A percentile compares a stretch with the other conserved stretches of the same genome.
These are phyloP conservation scores for Sebastes aleutianus DNA, from an alignment of 2,797 vertebrate genomes.

Conservation along the genomic window DNA sequence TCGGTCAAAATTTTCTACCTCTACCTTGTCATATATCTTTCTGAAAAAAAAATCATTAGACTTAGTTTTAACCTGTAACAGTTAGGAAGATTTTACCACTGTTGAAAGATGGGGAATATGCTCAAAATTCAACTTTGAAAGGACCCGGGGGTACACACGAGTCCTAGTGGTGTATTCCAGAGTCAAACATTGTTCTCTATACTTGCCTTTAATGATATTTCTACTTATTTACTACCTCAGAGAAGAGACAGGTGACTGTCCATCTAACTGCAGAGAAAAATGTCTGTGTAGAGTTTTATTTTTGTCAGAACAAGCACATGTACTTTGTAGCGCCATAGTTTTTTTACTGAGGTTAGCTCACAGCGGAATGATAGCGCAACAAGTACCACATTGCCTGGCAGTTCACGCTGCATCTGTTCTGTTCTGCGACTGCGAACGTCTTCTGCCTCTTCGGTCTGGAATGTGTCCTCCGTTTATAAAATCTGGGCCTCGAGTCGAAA, in stretches of 20 bases:
- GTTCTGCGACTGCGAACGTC: not conserved
- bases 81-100: conserved; percentile 55
- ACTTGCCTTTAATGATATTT: conserved; percentile 71
- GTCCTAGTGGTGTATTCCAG: conserved; percentile 37
- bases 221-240: conserved; percentile 80
- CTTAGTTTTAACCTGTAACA: conserved; percentile 60
- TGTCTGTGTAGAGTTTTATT: conserved; percentile 70
- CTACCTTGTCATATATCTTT: conserved; percentile 65
- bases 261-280: conserved; percentile 70
- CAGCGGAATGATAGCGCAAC: conserved; percentile 36
- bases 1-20: conserved; percentile 76
- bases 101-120: conserved; percentile 43
- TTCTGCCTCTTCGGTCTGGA: conserved; percentile 50
- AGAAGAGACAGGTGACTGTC: conserved; percentile 70
- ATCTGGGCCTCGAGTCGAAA: conserved; percentile 7
- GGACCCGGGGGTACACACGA: conserved; percentile 32
- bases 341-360: conserved; percentile 58
- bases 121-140: conserved; percentile 41
- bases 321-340: conserved; percentile 71
- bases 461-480: conserved; percentile 19
- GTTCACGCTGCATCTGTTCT: conserved; percentile 25
- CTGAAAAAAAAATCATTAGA: conserved; percentile 57
- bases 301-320: conserved; percentile 74
- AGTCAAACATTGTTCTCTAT: conserved; percentile 53
- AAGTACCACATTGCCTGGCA: conserved; percentile 20